Conservation (phyloP, 2,797 vertebrate genomes). For the Acomys russatus region DNA sequence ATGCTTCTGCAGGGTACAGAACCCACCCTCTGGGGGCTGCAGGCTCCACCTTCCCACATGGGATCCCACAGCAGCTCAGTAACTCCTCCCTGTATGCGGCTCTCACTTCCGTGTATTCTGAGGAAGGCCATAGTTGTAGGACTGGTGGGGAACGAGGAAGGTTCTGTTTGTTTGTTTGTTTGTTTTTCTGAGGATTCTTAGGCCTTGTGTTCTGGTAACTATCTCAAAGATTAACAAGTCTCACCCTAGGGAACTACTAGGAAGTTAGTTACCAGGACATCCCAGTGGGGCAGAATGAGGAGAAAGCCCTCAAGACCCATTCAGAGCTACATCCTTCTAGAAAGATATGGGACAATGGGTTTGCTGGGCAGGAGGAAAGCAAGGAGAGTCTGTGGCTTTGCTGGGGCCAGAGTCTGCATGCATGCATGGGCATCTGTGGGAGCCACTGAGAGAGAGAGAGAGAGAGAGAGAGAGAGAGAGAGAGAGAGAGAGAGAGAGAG, state of each 20-base stretch:
- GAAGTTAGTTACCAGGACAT: background rate
- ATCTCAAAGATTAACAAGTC: background rate
- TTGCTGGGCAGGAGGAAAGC: background rate
- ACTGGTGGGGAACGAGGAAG: background rate
- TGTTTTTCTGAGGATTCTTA: background rate
- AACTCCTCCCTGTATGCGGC: background rate
- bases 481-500: too few species aligned
- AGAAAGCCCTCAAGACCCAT: background rate
- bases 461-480: too few species aligned
- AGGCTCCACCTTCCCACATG: accelerated
- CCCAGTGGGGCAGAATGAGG: background rate
- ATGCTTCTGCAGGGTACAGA: background rate
- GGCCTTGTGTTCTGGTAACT: background rate
- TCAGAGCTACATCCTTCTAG: background rate
- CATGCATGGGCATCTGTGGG: background rate
- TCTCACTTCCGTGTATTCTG: too few species aligned
- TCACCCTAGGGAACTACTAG: too few species aligned
- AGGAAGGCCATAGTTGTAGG: accelerated
- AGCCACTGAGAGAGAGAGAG: accelerated
- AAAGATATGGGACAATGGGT: background rate
- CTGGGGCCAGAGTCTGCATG: background rate
- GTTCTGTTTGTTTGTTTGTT: background rate
- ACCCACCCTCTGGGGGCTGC: background rate
- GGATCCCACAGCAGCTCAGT: background rate
- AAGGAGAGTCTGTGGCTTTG: background rate